Conservation (phyloP, 2,888 invertebrate genomes). For the Chloromyia formosa region DNA sequence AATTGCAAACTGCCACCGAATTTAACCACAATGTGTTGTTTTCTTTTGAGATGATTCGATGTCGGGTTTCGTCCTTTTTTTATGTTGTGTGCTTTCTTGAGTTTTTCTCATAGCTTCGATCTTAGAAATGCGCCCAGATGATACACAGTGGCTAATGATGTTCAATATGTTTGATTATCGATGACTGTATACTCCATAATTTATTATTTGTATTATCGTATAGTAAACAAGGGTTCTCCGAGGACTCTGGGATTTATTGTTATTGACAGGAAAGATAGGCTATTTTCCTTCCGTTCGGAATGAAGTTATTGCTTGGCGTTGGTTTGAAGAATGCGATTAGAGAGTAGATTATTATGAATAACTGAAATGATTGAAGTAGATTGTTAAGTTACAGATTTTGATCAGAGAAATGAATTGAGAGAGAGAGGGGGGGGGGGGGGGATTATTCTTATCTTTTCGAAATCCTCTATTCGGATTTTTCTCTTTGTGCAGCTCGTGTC, state of each 20-base stretch:
- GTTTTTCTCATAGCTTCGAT: background rate
- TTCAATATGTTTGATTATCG: slow-evolving; percentile 30
- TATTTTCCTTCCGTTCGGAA: background rate
- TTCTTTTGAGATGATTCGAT: background rate
- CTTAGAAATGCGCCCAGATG: slow-evolving; percentile 11
- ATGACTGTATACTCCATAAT: slow-evolving; percentile 2
- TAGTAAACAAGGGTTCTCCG: background rate
- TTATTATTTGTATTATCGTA: slow-evolving; percentile 15
- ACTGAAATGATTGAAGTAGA: too few species aligned
- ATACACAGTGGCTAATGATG: slow-evolving; percentile 32
- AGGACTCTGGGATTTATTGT: background rate
- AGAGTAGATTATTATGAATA: too few species aligned
- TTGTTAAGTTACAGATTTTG: too few species aligned
- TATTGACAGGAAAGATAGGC: background rate
- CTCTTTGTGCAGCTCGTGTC: too few species aligned
- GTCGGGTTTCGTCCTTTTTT: background rate
- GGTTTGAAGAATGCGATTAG: too few species aligned
- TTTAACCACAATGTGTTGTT: slow-evolving; percentile 23
- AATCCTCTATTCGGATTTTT: too few species aligned
- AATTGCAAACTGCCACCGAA: slow-evolving; percentile 44
- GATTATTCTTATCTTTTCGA: too few species aligned
- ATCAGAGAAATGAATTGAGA: too few species aligned
- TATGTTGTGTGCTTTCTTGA: background rate
- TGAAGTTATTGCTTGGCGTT: too few species aligned
- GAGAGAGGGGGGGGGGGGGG: too few species aligned